Conservation (phyloP, 2,888 invertebrate genomes). For the Drosophila vallismaia region DNA sequence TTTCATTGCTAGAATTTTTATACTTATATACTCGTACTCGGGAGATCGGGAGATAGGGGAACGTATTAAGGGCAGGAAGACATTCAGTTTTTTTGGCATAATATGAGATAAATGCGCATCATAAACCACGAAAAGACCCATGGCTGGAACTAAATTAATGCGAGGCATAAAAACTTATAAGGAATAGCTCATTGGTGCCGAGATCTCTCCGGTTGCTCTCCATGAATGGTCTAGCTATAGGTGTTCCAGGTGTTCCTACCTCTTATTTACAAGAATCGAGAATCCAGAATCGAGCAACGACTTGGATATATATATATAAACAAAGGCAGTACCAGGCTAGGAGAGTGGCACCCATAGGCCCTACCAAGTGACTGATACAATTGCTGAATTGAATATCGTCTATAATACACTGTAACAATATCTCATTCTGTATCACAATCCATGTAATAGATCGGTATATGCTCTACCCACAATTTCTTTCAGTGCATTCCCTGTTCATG, state of each 20-base stretch:
- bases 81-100: slow-evolving; percentile 38
- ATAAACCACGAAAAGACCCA: slow-evolving; percentile 36
- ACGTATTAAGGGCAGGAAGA: slow-evolving; percentile 28
- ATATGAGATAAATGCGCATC: slow-evolving; percentile 39
- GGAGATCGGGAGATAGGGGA: slow-evolving; percentile 27
- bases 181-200: background rate
- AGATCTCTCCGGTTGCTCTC: background rate
- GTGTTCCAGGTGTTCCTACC: slow-evolving; percentile 10
- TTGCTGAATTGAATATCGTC: no score
- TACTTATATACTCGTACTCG: no score
- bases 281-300: background rate
- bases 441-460: no score
- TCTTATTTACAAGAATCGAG: slow-evolving; percentile 22
- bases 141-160: slow-evolving; percentile 22
- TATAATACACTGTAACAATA: no score
- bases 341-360: background rate
- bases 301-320: background rate
- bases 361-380: background rate
- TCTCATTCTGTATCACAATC: no score
- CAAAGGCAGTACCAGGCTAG: slow-evolving; percentile 6
- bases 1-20: no score
- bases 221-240: slow-evolving; percentile 6
- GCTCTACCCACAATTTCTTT: background rate
- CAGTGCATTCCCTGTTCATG: background rate
- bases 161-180: slow-evolving; percentile 12